Evolutionary conservation across 2,113 vertebrate genomes (phyloP), one percentile per base, ranked within the genome.

Genomic region (Apeltes quadracus): DNA sequence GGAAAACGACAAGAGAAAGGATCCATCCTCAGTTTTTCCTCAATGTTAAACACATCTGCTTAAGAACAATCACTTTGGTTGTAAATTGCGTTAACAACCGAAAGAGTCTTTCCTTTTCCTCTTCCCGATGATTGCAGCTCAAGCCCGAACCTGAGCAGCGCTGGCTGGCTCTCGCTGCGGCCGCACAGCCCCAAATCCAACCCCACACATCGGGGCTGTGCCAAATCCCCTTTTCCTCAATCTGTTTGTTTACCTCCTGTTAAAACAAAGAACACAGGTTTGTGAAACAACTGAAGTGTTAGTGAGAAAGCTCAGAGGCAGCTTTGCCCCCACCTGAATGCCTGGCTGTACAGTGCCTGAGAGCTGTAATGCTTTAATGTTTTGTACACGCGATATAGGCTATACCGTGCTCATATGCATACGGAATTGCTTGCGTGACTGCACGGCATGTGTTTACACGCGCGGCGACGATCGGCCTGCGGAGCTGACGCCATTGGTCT

Each of bases 211-310:
- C n/a, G n/a, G 58, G 53, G 66, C 71, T 54, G 78, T 84, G 84
- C 88, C 90, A 89, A 90, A 88, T 85, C 83, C 85, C 78, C 62
- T 53, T 53, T 70, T 88, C 79, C 81, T 81, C 88, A 88, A 85
- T 84, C 65, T 82, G 86, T 86, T 90, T 89, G 84, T 84, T 84
- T 84, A 82, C 75, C 78, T 50, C 16, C 69, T 83, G 71, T 71
- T 77, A 76, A 87, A 84, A 88, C 83, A 90, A 90, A 88, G 85
- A 89, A 71, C 64, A 56, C 82, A 86, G 75, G 76, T 88, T 83
- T 85, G 72, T 75, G 72, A 84, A 75, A 82, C 70, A 71, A 72
- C 75, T 10, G 63, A 82, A 84, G 75, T 75, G 80, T 75, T 80
- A 63, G 78, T 53, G 72, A 80, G 68, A 54, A 41, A 80, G 72